Percentiles rank a stretch among this genome's conserved stretches.
These are phyloP conservation scores for Saimiri boliviensis DNA, from an alignment of 2,113 vertebrate genomes.

Conservation along the genomic window DNA sequence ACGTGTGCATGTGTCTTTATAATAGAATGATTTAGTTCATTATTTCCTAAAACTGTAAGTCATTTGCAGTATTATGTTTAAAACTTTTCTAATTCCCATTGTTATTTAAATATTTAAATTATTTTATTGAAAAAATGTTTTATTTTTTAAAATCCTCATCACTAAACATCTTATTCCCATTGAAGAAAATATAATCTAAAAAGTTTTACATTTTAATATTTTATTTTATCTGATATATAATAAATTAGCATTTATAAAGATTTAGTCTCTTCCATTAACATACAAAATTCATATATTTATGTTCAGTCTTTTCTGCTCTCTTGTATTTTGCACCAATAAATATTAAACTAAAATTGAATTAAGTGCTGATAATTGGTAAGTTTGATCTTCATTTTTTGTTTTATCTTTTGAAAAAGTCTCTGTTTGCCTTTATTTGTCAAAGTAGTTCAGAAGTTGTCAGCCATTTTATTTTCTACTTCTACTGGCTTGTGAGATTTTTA, in stretches of 20 bases:
- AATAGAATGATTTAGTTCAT: background rate
- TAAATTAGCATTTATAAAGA: background rate
- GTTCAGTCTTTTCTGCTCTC: background rate
- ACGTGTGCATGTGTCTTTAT: too few relatives aligned
- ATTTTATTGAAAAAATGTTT: background rate
- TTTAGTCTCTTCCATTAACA: background rate
- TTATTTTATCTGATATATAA: background rate
- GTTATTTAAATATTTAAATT: background rate
- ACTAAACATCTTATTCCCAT: background rate
- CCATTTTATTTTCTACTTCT: background rate
- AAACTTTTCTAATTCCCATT: background rate
- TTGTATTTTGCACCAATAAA: background rate
- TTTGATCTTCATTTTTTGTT: background rate
- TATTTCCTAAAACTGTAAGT: background rate
- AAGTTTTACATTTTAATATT: background rate
- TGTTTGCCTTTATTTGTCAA: background rate
- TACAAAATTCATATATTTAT: background rate
- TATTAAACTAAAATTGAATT: background rate
- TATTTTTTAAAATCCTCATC: background rate
- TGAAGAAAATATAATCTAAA: background rate
- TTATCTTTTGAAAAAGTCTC: background rate
- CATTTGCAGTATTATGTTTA: background rate
- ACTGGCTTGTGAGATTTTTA: background rate
- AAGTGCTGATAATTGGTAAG: background rate
- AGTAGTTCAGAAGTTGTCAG: background rate